These are phyloP conservation scores for Drosophila nr. fundita DNA, from an alignment of 2,888 invertebrate genomes.

Conservation along the genomic window DNA sequence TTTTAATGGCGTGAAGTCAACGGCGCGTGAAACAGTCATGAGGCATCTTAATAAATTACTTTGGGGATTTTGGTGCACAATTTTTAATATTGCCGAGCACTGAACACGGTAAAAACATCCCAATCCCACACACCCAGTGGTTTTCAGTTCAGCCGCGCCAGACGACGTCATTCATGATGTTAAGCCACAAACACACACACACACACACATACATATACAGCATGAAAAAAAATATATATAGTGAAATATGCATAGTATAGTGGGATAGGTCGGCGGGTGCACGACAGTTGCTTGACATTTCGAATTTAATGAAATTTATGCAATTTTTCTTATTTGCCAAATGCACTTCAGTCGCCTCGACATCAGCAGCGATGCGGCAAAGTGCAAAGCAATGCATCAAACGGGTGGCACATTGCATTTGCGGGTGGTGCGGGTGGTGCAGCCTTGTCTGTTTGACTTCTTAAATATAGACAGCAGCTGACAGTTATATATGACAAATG, in stretches of 20 bases:
- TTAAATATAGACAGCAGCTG: constrained; percentile 42
- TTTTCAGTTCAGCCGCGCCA: constrained; percentile 32
- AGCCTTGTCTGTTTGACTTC: constrained; percentile 11
- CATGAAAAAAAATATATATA: not conserved
- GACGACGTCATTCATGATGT: constrained; percentile 52
- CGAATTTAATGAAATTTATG: constrained; percentile 82
- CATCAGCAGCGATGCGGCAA: constrained; percentile 63
- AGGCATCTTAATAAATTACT: constrained; percentile 85
- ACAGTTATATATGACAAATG: constrained; percentile 52
- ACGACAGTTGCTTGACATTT: constrained; percentile 77
- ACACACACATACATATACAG: constrained; percentile 7
- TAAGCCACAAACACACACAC: constrained; percentile 29
- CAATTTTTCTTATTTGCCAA: constrained; percentile 80
- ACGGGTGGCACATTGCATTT: constrained; percentile 51
- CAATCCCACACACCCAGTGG: constrained; percentile 29
- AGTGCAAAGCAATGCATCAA: constrained; percentile 73
- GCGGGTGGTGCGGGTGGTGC: constrained; percentile 19
- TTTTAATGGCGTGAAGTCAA: constrained; percentile 83
- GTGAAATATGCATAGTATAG: constrained; percentile 28
- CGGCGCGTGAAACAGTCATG: constrained; percentile 83
- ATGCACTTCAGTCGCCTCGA: constrained; percentile 64
- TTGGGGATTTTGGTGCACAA: constrained; percentile 83
- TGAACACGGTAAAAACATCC: constrained; percentile 24
- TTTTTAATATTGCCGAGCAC: constrained; percentile 77
- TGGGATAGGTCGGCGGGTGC: constrained; percentile 38